Evolutionary conservation across 2,113 vertebrate genomes (phyloP).

Genomic region (Pipa parva): DNA sequence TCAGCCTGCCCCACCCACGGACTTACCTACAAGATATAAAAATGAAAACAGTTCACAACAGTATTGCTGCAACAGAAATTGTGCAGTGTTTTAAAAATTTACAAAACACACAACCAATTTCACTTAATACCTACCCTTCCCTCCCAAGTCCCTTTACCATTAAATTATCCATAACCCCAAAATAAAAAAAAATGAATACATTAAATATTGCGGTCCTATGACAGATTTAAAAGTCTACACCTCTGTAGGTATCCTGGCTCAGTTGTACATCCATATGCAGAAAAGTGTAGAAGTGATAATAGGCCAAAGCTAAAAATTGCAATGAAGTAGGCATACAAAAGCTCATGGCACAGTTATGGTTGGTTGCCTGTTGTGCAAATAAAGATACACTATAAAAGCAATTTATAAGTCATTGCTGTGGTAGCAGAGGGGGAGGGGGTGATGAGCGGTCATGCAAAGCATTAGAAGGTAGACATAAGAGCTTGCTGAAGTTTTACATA

Average conservation of each 20-base stretch:
- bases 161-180: neutral
- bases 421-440: neutral
- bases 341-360: constrained; percentile 34
- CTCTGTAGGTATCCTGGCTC: constrained; percentile 14
- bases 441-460: neutral
- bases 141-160: neutral
- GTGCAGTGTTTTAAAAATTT: constrained; percentile 13
- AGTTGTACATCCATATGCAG: constrained; percentile 29
- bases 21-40: too few species aligned
- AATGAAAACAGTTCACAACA: constrained; percentile 49
- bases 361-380: constrained; percentile 2
- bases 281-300: constrained; percentile 12
- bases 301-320: constrained; percentile 8
- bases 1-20: too few species aligned
- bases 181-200: constrained; percentile 10
- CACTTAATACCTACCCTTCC: neutral
- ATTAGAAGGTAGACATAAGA: neutral
- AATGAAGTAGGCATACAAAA: neutral
- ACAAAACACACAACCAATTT: constrained; percentile 11
- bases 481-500: neutral
- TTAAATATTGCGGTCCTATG: constrained; percentile 1
- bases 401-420: neutral
- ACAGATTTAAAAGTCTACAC: neutral
- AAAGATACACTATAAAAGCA: neutral
- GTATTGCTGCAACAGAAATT: constrained; percentile 43